These are phyloP conservation scores for Araneus ventricosus DNA, from an alignment of 1,140 invertebrate genomes.

Conservation along the genomic window DNA sequence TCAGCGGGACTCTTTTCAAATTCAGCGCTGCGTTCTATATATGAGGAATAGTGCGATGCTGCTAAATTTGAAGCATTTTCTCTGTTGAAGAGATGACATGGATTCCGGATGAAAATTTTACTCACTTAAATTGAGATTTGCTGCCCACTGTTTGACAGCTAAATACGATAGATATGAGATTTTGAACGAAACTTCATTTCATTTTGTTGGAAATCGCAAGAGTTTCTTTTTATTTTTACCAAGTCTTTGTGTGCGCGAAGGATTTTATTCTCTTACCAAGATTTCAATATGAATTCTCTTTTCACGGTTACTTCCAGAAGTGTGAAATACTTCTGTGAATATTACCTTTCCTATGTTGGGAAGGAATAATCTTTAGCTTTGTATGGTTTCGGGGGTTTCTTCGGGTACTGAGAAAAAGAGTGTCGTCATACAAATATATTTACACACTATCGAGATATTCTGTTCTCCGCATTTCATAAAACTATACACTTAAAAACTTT, in stretches of 20 bases:
- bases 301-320: neutral
- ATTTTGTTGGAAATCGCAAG: neutral
- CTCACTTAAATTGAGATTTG: slow-evolving; percentile 5
- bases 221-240: neutral
- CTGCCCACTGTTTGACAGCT: slow-evolving; percentile 17
- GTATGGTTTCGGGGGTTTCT: neutral
- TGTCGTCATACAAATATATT: neutral
- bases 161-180: slow-evolving; percentile 19
- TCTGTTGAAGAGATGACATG: neutral
- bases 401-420: neutral
- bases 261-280: neutral
- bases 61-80: slow-evolving; percentile 20
- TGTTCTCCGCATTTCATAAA: neutral
- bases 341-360: neutral
- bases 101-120: neutral
- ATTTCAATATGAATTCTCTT: slow-evolving; percentile 8
- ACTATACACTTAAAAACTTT: neutral
- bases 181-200: neutral
- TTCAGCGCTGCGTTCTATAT: neutral
- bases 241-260: neutral
- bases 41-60: neutral
- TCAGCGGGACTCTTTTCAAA: slow-evolving; percentile 29
- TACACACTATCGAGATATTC: neutral
- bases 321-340: neutral
- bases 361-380: neutral